Conservation (phyloP, 2,113 vertebrate genomes). For the Atherinomorus stipes region DNA sequence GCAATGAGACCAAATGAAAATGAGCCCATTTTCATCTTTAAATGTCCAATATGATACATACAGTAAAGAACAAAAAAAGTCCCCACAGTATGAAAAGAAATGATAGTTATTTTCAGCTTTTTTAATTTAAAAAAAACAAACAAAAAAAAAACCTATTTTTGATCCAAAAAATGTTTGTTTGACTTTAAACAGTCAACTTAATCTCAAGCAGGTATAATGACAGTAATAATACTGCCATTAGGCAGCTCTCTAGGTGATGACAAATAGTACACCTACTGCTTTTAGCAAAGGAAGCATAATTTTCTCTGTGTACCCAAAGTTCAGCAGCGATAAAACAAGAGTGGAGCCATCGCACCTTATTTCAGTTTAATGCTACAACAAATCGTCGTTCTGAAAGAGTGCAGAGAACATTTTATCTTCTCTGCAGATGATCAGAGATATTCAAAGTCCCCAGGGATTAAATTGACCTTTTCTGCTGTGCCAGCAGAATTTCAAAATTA, state of each 20-base stretch:
- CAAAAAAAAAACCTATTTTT: not conserved
- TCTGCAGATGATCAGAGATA: not conserved
- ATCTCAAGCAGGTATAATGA: slow-evolving; percentile 30
- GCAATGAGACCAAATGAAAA: slow-evolving; percentile 1
- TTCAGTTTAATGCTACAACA: not conserved
- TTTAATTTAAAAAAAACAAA: not conserved
- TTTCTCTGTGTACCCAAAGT: slow-evolving; percentile 24
- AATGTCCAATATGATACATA: no score
- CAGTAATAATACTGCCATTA: slow-evolving; percentile 27
- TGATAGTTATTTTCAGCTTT: not conserved
- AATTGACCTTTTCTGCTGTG: not conserved
- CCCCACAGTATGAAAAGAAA: not conserved
- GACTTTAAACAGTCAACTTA: slow-evolving; percentile 39
- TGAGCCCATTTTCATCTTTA: not conserved
- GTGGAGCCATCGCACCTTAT: slow-evolving; percentile 1
- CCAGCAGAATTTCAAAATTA: not conserved
- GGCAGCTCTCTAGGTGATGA: slow-evolving; percentile 27
- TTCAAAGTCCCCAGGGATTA: not conserved
- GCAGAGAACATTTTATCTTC: not conserved
- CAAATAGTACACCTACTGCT: slow-evolving; percentile 39
- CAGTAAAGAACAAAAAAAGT: no score
- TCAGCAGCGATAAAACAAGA: slow-evolving; percentile 20
- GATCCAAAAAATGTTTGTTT: slow-evolving; percentile 15
- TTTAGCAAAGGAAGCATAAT: slow-evolving; percentile 26
- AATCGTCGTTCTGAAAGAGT: not conserved